Conservation (phyloP, 2,888 invertebrate species). For the Platerodrilus igneus region DNA sequence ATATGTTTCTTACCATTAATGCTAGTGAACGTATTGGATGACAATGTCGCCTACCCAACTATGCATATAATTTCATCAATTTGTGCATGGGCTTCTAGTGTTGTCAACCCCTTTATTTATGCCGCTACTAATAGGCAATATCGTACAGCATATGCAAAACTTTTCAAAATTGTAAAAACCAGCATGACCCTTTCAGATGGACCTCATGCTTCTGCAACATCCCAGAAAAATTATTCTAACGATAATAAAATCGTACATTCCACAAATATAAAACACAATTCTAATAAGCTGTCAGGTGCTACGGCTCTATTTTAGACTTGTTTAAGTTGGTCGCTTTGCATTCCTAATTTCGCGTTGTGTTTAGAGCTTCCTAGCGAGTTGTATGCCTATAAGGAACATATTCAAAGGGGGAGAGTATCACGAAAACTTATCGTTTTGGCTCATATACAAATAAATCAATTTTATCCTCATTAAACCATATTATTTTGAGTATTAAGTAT, state of each 20-base stretch:
- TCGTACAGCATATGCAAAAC: slow-evolving; percentile 56
- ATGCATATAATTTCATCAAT: slow-evolving; percentile 80
- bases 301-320: too few species aligned
- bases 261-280: slow-evolving; percentile 10
- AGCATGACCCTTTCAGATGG: slow-evolving; percentile 36
- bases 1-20: slow-evolving; percentile 83
- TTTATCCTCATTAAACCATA: too few species aligned
- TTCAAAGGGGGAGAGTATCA: too few species aligned
- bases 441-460: too few species aligned
- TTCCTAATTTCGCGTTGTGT: too few species aligned
- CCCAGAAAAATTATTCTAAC: slow-evolving; percentile 20
- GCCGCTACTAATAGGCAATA: slow-evolving; percentile 86
- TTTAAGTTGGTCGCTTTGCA: slow-evolving; percentile 4
- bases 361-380: too few species aligned
- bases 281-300: too few species aligned
- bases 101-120: slow-evolving; percentile 86
- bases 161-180: slow-evolving; percentile 46
- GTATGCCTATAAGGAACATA: too few species aligned
- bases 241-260: slow-evolving; percentile 13
- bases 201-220: slow-evolving; percentile 25
- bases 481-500: too few species aligned
- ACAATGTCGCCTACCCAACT: slow-evolving; percentile 66
- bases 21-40: slow-evolving; percentile 83
- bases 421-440: too few species aligned
- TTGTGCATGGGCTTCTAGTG: slow-evolving; percentile 85